Percentiles rank a stretch among this genome's conserved stretches.
phyloP scores from a whole-genome alignment of 2,888 invertebrate species.

The Pachycephus smyrnensis region DNA sequence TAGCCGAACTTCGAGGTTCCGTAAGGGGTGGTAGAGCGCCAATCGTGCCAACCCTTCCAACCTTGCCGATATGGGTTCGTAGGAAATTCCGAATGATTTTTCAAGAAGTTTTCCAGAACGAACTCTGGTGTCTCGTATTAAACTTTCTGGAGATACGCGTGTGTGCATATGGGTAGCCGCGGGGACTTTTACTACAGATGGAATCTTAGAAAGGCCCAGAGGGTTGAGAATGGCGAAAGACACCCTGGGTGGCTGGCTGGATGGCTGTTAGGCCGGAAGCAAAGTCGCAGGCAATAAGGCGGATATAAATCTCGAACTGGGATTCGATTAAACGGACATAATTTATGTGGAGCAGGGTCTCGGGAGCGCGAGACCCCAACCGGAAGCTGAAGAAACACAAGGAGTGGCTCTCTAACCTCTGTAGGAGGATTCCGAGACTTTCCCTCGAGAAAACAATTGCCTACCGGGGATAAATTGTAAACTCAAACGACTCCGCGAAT shows the following conservation, averaged over 20 bases:
- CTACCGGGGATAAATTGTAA: constrained; percentile 49
- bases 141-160: constrained; percentile 21
- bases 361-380: neutral
- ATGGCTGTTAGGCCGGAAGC: constrained; percentile 34
- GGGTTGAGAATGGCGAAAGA: neutral
- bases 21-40: neutral
- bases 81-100: constrained; percentile 43
- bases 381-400: neutral
- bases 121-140: constrained; percentile 29
- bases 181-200: neutral
- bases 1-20: neutral
- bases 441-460: constrained; percentile 53
- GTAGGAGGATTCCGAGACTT: constrained; percentile 28
- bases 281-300: constrained; percentile 55
- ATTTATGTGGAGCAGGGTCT: constrained; percentile 41
- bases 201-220: neutral
- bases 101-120: constrained; percentile 52
- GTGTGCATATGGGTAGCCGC: neutral
- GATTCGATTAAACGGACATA: constrained; percentile 62
- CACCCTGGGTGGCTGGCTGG: neutral
- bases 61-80: neutral
- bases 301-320: constrained; percentile 57
- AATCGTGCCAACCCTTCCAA: neutral
- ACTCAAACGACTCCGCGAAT: constrained; percentile 19
- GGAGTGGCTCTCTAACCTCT: neutral